Evolutionary conservation across 2,113 vertebrate genomes (phyloP).

Genomic region (Butorides virescens): DNA sequence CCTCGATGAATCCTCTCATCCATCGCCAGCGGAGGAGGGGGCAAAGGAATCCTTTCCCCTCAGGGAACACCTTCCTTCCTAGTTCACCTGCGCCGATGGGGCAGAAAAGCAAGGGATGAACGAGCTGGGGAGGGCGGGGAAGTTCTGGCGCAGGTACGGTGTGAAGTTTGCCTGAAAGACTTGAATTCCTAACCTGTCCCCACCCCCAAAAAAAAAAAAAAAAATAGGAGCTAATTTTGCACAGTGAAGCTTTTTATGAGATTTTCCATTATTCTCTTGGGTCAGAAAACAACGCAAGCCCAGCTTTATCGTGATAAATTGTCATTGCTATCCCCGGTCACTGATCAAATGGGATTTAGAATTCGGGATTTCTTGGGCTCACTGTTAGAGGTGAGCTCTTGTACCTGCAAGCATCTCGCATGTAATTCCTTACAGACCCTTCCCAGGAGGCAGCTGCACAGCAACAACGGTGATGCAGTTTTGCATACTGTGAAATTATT

Average conservation of each 20-base stretch:
- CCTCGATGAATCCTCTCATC: neutral
- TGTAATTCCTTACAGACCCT: neutral
- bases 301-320: neutral
- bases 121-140: neutral
- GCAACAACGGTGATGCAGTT: neutral
- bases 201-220: accelerated
- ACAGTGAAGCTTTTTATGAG: neutral
- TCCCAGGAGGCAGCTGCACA: neutral
- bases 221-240: neutral
- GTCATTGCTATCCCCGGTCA: neutral
- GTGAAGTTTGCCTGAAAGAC: neutral
- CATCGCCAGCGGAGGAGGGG: neutral
- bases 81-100: neutral
- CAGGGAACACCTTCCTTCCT: neutral
- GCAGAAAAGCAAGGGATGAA: neutral
- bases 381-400: neutral
- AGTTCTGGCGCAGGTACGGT: neutral
- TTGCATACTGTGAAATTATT: neutral
- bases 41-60: neutral
- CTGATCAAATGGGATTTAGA: neutral
- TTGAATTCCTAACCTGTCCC: neutral
- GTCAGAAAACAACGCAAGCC: neutral
- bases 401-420: neutral
- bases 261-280: neutral
- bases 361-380: neutral